A percentile compares a stretch with the other conserved stretches of the same genome.
These are phyloP conservation scores for Heliopora coerulea DNA, from an alignment of 92 coral and sea anemone genomes.

Conservation along the genomic window DNA sequence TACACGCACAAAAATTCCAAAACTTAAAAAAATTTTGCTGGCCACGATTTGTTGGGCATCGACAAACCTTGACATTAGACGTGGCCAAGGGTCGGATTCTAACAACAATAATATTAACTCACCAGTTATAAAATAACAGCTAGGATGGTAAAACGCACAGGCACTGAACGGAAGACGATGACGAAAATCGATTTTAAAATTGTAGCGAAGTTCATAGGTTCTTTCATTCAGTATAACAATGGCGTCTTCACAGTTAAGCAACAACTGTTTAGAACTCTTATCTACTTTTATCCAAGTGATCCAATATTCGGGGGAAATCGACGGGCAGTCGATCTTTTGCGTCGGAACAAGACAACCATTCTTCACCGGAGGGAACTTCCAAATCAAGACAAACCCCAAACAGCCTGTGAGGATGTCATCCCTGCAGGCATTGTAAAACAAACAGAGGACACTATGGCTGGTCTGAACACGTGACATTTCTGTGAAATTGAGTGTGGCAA, in stretches of 20 bases:
- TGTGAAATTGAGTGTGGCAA: slow-evolving; percentile 62
- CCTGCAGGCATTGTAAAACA: slow-evolving; percentile 71
- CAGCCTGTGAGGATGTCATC: slow-evolving; percentile 85
- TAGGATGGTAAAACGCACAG: slow-evolving; percentile 81
- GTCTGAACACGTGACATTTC: slow-evolving; percentile 65
- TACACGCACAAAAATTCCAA: too few relatives aligned
- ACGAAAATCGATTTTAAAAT: slow-evolving; percentile 63
- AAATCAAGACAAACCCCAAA: slow-evolving; percentile 83
- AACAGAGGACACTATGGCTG: slow-evolving; percentile 65
- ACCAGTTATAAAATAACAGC: slow-evolving; percentile 87
- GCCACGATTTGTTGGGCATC: too few relatives aligned
- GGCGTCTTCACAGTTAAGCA: slow-evolving; percentile 73
- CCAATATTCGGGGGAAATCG: slow-evolving; percentile 76
- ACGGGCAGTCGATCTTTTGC: slow-evolving; percentile 61
- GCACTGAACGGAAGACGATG: slow-evolving; percentile 63
- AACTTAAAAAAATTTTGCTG: too few relatives aligned
- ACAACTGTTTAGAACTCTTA: slow-evolving; percentile 60
- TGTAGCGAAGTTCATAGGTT: slow-evolving; percentile 55
- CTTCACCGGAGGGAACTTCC: slow-evolving; percentile 90
- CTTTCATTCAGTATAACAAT: slow-evolving; percentile 67
- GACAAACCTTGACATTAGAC: background rate
- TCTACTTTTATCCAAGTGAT: slow-evolving; percentile 70
- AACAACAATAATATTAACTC: background rate
- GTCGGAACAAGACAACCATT: slow-evolving; percentile 84
- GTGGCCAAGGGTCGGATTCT: background rate